These are phyloP conservation scores for Brachionus plicatilis DNA, from an alignment of 1,140 invertebrate genomes.

Conservation along the genomic window DNA sequence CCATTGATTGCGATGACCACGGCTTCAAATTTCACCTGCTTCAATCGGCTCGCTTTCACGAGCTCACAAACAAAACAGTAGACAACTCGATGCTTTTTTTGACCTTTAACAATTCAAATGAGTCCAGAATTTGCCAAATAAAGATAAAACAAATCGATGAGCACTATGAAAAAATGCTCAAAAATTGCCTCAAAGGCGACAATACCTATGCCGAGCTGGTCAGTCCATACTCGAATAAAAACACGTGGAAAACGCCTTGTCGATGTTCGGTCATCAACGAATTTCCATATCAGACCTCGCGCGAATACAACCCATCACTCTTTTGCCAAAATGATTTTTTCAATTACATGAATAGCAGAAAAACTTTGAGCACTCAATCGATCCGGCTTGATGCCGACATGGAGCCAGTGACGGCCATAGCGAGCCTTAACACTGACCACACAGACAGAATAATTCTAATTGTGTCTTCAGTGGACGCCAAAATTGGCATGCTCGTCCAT, in stretches of 20 bases:
- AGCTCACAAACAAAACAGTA: not conserved
- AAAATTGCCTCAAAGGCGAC: not conserved
- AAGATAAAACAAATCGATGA: constrained; percentile 22
- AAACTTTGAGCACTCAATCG: not conserved
- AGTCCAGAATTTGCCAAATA: not conserved
- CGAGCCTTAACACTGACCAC: not conserved
- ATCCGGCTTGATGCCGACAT: not conserved
- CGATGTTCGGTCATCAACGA: constrained; percentile 11
- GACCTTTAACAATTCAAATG: constrained; percentile 23
- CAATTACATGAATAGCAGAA: constrained; percentile 38
- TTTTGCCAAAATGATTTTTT: constrained; percentile 40
- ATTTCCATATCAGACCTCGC: not conserved
- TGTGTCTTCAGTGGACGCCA: not conserved
- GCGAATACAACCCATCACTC: not conserved
- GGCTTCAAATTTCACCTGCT: not conserved
- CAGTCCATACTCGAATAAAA: constrained; percentile 27
- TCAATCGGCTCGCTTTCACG: constrained; percentile 30
- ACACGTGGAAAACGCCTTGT: constrained; percentile 26
- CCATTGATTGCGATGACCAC: not conserved
- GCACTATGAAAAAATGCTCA: constrained; percentile 24
- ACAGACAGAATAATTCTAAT: not conserved
- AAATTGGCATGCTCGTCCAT: not conserved
- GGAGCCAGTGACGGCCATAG: not conserved
- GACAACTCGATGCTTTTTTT: constrained; percentile 8
- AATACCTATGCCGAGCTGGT: constrained; percentile 33